Conservation (phyloP, 2,888 invertebrate species). For the Clistopyga incitator region DNA sequence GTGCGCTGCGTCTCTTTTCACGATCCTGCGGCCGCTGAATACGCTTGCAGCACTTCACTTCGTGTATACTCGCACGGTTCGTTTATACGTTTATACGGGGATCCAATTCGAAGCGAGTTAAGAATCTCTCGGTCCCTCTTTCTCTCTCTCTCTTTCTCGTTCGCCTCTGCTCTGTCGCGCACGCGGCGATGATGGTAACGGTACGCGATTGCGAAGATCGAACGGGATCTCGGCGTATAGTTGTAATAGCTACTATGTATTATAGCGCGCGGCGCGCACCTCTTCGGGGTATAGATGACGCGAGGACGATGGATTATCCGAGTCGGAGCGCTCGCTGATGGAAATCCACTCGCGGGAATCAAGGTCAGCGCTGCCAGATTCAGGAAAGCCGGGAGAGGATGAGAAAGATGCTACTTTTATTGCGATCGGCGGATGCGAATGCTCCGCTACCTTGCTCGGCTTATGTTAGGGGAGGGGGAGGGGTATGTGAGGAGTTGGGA, state of each 20-base stretch:
- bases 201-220: constrained; percentile 63
- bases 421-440: constrained; percentile 10
- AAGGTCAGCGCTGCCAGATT: constrained; percentile 42
- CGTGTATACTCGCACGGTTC: background rate
- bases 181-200: constrained; percentile 57
- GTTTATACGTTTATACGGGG: constrained; percentile 25
- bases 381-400: constrained; percentile 4
- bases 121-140: constrained; percentile 9
- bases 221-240: constrained; percentile 60
- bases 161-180: background rate
- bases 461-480: too few species aligned
- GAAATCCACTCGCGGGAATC: constrained; percentile 38
- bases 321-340: constrained; percentile 6
- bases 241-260: constrained; percentile 23
- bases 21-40: background rate
- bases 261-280: constrained; percentile 7
- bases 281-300: background rate
- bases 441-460: too few species aligned
- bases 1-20: constrained; percentile 14
- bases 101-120: constrained; percentile 31
- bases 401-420: constrained; percentile 11
- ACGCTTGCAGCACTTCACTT: constrained; percentile 4
- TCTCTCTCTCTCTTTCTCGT: background rate
- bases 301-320: constrained; percentile 17
- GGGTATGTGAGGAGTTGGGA: background rate